These are phyloP conservation scores for Philotrypesis tridentata DNA, from an alignment of 1,140 invertebrate genomes.

Conservation along the genomic window DNA sequence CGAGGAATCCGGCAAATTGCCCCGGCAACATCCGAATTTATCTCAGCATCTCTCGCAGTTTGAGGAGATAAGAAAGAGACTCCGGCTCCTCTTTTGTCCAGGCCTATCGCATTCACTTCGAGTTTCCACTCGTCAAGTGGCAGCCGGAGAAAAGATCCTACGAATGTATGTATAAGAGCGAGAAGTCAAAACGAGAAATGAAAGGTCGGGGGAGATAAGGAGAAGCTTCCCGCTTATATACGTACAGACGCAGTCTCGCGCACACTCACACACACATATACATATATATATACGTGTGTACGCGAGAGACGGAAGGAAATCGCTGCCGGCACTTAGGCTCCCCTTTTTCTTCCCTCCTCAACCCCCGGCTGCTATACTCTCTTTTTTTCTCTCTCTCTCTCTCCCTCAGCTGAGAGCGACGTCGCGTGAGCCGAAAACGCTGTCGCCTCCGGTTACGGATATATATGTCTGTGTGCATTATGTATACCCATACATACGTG, in stretches of 20 bases:
- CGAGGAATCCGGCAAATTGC: not conserved
- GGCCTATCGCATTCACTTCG: not conserved
- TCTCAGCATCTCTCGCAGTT: not conserved
- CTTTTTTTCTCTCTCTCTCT: not conserved
- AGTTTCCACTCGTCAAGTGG: not conserved
- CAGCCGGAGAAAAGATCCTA: not conserved
- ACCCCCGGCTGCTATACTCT: not conserved
- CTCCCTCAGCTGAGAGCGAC: not conserved
- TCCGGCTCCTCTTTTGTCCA: not conserved
- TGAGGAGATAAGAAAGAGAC: not conserved
- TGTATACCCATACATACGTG: not conserved
- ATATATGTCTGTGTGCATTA: not conserved
- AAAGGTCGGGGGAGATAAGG: conserved; percentile 11
- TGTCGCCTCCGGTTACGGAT: conserved; percentile 28
- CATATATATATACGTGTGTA: too few relatives aligned
- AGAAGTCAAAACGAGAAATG: conserved; percentile 26
- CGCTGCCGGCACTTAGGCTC: not conserved
- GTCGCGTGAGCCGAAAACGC: not conserved
- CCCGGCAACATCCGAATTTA: not conserved
- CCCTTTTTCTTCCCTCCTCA: not conserved
- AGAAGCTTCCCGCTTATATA: too few relatives aligned
- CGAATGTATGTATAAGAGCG: too few relatives aligned
- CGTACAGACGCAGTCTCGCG: too few relatives aligned
- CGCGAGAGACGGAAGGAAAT: conserved; percentile 28
- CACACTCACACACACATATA: too few relatives aligned